phyloP scores from a whole-genome alignment of 2,113 vertebrate species.

The Callospermophilus lateralis region DNA sequence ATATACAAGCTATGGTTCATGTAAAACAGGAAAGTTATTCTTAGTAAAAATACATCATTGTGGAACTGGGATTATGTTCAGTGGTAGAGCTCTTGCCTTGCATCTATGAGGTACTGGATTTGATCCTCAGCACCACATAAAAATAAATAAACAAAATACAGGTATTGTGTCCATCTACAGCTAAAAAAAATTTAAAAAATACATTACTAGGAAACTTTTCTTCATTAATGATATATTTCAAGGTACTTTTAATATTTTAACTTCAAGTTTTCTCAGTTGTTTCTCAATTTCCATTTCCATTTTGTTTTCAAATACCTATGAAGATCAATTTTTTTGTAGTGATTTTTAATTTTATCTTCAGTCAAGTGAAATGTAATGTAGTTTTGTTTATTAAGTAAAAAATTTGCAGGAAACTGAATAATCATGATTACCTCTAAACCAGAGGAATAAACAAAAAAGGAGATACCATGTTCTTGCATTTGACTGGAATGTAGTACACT shows the following conservation, averaged over 20 bases:
- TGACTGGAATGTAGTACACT: neutral
- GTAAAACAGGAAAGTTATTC: conserved; percentile 19
- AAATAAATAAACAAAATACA: too few species aligned
- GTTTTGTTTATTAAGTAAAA: neutral
- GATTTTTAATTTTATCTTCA: neutral
- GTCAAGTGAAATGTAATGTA: neutral
- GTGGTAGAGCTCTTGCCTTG: too few species aligned
- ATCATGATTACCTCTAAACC: neutral
- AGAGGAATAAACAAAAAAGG: neutral
- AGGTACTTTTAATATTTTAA: neutral
- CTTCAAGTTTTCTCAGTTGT: neutral
- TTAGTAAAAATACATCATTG: neutral
- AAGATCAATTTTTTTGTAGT: neutral
- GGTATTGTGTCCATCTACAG: too few species aligned
- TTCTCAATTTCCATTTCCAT: conserved; percentile 47
- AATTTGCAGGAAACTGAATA: neutral
- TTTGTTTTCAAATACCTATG: neutral
- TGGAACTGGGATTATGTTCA: too few species aligned
- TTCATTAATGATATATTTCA: neutral
- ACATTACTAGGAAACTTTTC: neutral
- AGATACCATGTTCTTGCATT: neutral
- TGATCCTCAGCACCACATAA: too few species aligned
- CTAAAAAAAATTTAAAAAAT: neutral
- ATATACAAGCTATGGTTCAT: conserved; percentile 11
- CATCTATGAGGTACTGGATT: too few species aligned